Conservation (phyloP, 92 coral and sea anemone species). For the Desmophyllum pertusum region DNA sequence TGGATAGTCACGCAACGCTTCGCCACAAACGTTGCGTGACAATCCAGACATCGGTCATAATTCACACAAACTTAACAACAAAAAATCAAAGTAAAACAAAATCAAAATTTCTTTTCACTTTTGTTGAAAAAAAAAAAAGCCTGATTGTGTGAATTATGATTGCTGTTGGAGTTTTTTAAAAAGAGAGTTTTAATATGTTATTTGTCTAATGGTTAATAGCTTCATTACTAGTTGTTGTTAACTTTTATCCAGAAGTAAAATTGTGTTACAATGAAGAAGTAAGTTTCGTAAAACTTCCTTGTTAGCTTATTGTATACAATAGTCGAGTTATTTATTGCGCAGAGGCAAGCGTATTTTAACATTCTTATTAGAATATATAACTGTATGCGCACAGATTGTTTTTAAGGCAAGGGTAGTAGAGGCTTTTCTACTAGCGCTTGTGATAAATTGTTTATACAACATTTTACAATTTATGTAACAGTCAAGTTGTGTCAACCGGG, state of each 20-base stretch:
- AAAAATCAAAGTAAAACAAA: too few relatives aligned
- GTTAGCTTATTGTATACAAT: constrained; percentile 8
- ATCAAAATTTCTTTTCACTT: neutral
- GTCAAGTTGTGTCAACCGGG: neutral
- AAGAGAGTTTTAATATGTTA: neutral
- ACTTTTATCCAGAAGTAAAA: neutral
- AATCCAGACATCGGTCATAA: neutral
- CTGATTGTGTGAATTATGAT: neutral
- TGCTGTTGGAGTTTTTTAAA: neutral
- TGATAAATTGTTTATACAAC: neutral
- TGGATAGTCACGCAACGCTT: neutral
- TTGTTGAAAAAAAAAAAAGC: neutral
- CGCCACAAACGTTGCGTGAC: neutral
- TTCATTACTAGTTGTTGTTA: neutral
- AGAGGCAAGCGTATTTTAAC: neutral
- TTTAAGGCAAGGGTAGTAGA: neutral
- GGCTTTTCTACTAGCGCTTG: neutral
- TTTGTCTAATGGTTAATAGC: neutral
- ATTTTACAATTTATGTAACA: neutral
- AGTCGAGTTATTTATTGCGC: constrained; percentile 30
- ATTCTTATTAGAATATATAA: neutral
- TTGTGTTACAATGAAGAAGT: constrained; percentile 31
- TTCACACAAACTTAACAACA: neutral
- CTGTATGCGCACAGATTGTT: neutral
- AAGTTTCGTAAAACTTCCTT: constrained; percentile 25